Evolutionary conservation across 2,888 invertebrate species (phyloP).

Genomic region (Andrena minutula): DNA sequence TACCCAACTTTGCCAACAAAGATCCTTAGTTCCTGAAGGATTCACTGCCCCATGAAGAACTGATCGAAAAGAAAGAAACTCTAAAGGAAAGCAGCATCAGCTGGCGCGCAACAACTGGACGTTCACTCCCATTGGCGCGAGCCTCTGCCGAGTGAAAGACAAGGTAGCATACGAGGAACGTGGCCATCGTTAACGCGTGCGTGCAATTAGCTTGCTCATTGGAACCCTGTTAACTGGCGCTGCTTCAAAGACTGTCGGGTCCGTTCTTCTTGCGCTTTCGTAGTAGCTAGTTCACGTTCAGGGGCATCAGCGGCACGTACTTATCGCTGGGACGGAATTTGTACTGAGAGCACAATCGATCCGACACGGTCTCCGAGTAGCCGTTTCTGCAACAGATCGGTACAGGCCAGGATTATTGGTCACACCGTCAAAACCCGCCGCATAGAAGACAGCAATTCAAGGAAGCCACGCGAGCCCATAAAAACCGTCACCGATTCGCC

Average conservation of each 20-base stretch:
- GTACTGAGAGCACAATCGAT: constrained; percentile 87
- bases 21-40: too few relatives aligned
- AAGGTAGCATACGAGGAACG: constrained; percentile 4
- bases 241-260: constrained; percentile 45
- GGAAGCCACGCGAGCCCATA: neutral
- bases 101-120: neutral
- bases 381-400: constrained; percentile 86
- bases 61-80: neutral
- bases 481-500: constrained; percentile 25
- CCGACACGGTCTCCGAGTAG: constrained; percentile 87
- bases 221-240: constrained; percentile 25
- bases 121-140: neutral
- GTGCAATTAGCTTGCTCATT: constrained; percentile 26
- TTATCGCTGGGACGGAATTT: constrained; percentile 89
- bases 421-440: neutral
- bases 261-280: constrained; percentile 71
- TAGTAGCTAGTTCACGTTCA: constrained; percentile 83
- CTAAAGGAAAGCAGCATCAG: neutral
- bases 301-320: constrained; percentile 86
- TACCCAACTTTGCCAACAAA: neutral
- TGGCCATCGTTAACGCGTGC: neutral
- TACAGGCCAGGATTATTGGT: constrained; percentile 11
- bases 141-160: constrained; percentile 1
- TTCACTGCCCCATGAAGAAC: neutral
- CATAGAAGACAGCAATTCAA: neutral